phyloP scores from a whole-genome alignment of 2,888 invertebrate genomes.

The Exocentrus adspersus region DNA sequence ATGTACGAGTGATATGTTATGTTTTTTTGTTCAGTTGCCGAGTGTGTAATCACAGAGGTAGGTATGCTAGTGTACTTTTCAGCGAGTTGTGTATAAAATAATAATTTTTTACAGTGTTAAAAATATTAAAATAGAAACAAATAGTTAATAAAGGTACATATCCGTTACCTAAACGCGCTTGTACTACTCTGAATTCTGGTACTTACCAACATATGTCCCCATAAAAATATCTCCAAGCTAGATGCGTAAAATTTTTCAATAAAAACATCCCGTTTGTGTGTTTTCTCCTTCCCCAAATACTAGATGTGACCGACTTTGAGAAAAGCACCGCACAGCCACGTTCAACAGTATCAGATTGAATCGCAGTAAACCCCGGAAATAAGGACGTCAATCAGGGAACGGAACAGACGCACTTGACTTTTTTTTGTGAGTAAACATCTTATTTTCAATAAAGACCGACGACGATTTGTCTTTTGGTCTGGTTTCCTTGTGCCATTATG shows the following conservation, averaged over 20 bases:
- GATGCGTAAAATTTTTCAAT: constrained; percentile 1
- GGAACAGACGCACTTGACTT: constrained; percentile 23
- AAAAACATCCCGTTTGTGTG: neutral
- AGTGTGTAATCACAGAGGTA: too few species aligned
- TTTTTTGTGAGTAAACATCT: constrained; percentile 27
- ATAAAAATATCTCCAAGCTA: neutral
- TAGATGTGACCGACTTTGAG: neutral
- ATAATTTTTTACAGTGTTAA: too few species aligned
- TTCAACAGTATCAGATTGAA: constrained; percentile 24
- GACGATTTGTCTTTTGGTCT: constrained; percentile 22
- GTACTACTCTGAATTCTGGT: too few species aligned
- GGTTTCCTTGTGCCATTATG: neutral
- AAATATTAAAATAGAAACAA: too few species aligned
- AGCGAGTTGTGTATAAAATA: too few species aligned
- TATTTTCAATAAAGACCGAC: constrained; percentile 26
- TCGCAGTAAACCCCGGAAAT: constrained; percentile 23
- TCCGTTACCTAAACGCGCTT: too few species aligned
- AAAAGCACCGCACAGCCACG: constrained; percentile 8
- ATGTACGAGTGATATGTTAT: too few species aligned
- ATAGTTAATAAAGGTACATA: too few species aligned
- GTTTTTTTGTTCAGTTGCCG: too few species aligned
- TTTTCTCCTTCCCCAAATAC: neutral
- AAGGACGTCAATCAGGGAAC: constrained; percentile 23
- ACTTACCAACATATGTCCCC: too few species aligned
- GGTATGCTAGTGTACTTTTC: too few species aligned